A percentile compares a stretch with the other conserved stretches of the same genome.
Evolutionary conservation across 2,797 vertebrate species (phyloP).

Genomic region (Gila robusta): DNA sequence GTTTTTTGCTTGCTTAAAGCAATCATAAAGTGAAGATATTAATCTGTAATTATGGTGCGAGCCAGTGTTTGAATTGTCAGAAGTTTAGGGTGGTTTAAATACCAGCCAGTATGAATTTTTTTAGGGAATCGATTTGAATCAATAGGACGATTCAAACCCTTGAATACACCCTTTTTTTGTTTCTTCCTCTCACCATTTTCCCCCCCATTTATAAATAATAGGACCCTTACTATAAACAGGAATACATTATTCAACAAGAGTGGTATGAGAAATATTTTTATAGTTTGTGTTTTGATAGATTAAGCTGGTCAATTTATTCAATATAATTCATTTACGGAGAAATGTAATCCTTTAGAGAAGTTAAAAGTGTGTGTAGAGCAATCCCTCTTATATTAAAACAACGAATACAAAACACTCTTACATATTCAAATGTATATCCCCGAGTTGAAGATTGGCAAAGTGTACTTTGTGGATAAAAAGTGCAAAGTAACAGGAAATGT

Average conservation of each 20-base stretch:
- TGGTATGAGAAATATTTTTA: too few species aligned
- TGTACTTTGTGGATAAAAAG: too few species aligned
- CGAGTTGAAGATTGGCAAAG: too few species aligned
- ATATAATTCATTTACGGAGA: neutral
- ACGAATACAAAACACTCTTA: neutral
- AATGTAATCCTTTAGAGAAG: neutral
- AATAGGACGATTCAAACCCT: too few species aligned
- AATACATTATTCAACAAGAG: too few species aligned
- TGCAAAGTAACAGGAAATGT: too few species aligned
- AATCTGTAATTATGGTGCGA: neutral
- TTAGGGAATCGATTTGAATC: neutral
- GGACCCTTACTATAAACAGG: too few species aligned
- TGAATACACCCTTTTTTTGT: too few species aligned
- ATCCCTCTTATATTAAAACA: neutral
- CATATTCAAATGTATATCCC: too few species aligned
- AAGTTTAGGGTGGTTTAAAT: neutral
- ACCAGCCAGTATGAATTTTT: neutral
- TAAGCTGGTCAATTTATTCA: neutral
- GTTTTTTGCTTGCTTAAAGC: neutral
- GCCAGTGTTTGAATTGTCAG: neutral
- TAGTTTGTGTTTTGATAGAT: neutral
- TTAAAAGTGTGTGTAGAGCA: neutral
- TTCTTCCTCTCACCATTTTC: too few species aligned
- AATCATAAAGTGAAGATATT: neutral
- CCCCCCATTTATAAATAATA: too few species aligned